A percentile compares a stretch with the other conserved stretches of the same genome.
phyloP scores from a whole-genome alignment of 1,140 invertebrate species.

The Penaeus vannamei region DNA sequence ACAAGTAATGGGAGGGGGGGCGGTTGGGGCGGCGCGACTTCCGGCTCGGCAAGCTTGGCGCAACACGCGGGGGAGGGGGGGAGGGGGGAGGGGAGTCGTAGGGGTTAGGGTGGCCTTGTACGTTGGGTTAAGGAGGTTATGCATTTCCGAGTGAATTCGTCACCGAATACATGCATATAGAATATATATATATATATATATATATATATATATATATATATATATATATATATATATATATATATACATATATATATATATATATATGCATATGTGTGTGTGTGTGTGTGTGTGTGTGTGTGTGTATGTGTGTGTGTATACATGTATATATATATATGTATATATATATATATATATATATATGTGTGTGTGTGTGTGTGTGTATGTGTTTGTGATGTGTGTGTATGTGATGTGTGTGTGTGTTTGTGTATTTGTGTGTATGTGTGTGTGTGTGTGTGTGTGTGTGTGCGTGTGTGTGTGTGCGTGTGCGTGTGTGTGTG shows the following conservation, averaged over 20 bases:
- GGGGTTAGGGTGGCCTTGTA: neutral
- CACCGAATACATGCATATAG: neutral
- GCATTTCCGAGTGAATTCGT: neutral
- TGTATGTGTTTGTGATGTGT: neutral
- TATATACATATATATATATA: conserved; percentile 44
- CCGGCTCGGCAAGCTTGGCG: too few species aligned
- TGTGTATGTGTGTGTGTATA: conserved; percentile 40
- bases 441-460: neutral
- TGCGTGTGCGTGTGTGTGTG: neutral
- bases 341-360: conserved; percentile 41
- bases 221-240: conserved; percentile 50
- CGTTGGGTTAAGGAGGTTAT: neutral
- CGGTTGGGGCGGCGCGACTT: too few species aligned
- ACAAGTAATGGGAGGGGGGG: too few species aligned
- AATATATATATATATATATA: conserved; percentile 41
- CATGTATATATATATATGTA: conserved; percentile 44
- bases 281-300: conserved; percentile 33
- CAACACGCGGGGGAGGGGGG: too few species aligned
- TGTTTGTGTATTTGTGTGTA: neutral
- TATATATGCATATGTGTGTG: conserved; percentile 39
- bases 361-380: neutral
- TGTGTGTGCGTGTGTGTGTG: neutral
- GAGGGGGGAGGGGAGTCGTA: too few species aligned
- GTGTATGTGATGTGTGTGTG: neutral
- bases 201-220: conserved; percentile 43